Evolutionary conservation across 2,888 invertebrate species (phyloP).

Genomic region (Tenthredo notha): DNA sequence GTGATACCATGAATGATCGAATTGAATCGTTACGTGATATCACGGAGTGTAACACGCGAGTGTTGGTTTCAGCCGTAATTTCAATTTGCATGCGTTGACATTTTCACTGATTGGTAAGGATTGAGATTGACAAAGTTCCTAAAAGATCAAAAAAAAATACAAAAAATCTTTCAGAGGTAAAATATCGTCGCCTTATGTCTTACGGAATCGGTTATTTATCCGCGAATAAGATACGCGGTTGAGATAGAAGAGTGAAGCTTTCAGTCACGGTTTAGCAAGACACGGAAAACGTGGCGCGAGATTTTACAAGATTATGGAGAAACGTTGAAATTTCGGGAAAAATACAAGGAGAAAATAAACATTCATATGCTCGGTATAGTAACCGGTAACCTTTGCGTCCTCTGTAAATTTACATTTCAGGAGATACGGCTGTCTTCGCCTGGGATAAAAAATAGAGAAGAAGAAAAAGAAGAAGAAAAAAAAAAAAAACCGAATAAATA

Average conservation of each 20-base stretch:
- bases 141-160: not conserved
- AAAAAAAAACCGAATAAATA: not conserved
- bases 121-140: not conserved
- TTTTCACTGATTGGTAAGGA: not conserved
- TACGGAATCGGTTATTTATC: conserved; percentile 21
- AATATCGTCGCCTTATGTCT: conserved; percentile 26
- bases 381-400: conserved; percentile 36
- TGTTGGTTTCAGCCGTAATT: not conserved
- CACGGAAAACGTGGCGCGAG: conserved; percentile 17
- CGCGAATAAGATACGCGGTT: conserved; percentile 13
- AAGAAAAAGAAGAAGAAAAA: not conserved
- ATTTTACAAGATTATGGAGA: conserved; percentile 39
- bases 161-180: conserved; percentile 16
- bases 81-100: conserved; percentile 13
- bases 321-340: conserved; percentile 39
- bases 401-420: conserved; percentile 44
- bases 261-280: conserved; percentile 40
- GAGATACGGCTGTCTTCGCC: conserved; percentile 43
- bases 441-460: not conserved
- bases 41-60: not conserved
- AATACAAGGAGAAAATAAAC: conserved; percentile 46
- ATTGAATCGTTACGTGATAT: not conserved
- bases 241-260: conserved; percentile 10
- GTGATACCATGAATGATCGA: not conserved
- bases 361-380: conserved; percentile 31